Conservation (phyloP, 2,888 invertebrate species). For the Drosophila rubida region DNA sequence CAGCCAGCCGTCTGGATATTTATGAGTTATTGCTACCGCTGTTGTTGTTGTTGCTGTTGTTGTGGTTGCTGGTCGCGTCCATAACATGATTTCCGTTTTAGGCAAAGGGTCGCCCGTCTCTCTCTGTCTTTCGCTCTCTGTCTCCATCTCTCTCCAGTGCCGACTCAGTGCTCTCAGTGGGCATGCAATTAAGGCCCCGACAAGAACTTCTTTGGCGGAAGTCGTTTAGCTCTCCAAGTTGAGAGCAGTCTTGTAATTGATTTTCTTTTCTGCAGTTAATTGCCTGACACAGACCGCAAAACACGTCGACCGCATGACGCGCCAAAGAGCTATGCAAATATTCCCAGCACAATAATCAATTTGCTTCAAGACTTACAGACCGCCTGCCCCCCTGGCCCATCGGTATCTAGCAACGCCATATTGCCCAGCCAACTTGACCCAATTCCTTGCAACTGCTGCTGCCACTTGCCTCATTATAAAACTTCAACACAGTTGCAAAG, state of each 20-base stretch:
- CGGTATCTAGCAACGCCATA: slow-evolving; percentile 54
- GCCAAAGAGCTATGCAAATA: slow-evolving; percentile 77
- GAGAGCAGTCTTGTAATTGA: slow-evolving; percentile 67
- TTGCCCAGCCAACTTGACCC: slow-evolving; percentile 70
- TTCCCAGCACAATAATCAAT: slow-evolving; percentile 57
- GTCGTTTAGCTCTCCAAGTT: slow-evolving; percentile 68
- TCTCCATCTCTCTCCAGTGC: neutral
- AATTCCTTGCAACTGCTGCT: slow-evolving; percentile 45
- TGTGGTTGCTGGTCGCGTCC: slow-evolving; percentile 47
- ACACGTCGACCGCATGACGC: slow-evolving; percentile 61
- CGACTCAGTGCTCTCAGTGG: slow-evolving; percentile 18
- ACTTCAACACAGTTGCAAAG: slow-evolving; percentile 44
- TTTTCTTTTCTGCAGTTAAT: slow-evolving; percentile 68
- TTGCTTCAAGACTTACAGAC: slow-evolving; percentile 8
- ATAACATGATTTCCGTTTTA: slow-evolving; percentile 77
- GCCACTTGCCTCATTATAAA: slow-evolving; percentile 54
- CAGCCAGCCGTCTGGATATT: slow-evolving; percentile 48
- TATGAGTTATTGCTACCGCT: slow-evolving; percentile 63
- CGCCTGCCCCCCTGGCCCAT: neutral
- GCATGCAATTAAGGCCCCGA: slow-evolving; percentile 54
- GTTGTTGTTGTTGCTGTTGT: slow-evolving; percentile 34
- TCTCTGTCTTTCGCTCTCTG: neutral
- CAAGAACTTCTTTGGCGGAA: slow-evolving; percentile 69
- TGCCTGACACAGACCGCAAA: slow-evolving; percentile 67
- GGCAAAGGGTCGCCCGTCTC: slow-evolving; percentile 53